phyloP scores from a whole-genome alignment of 2,888 invertebrate genomes.

The Entomobrya multifasciata region DNA sequence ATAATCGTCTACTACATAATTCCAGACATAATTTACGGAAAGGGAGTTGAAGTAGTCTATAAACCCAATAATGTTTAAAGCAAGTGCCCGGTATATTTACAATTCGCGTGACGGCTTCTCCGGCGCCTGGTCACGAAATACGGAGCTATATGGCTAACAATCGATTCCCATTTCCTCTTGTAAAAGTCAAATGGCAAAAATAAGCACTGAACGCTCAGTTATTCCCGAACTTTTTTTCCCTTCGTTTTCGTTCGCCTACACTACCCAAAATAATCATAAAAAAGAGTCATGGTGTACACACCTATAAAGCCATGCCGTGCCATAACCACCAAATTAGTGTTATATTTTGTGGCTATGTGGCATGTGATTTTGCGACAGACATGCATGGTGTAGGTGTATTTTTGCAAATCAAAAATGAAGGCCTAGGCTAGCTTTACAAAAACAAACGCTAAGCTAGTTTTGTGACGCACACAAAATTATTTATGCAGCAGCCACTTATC shows the following conservation, averaged over 20 bases:
- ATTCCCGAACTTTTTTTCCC: constrained; percentile 10
- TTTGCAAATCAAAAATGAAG: constrained; percentile 23
- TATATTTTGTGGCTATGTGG: too few species aligned
- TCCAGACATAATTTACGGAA: too few species aligned
- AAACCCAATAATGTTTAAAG: too few species aligned
- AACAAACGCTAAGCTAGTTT: background rate
- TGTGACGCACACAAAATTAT: constrained; percentile 31
- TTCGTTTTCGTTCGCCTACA: background rate
- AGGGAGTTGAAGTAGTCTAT: too few species aligned
- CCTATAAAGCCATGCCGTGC: background rate
- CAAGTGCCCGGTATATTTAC: too few species aligned
- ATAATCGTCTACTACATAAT: too few species aligned
- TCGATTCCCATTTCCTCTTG: constrained; percentile 70
- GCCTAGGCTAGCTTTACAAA: constrained; percentile 46
- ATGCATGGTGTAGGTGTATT: too few species aligned
- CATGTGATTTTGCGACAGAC: too few species aligned
- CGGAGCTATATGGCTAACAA: constrained; percentile 57
- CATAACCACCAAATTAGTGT: too few species aligned
- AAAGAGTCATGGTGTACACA: too few species aligned
- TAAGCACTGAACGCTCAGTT: constrained; percentile 29
- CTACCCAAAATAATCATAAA: background rate
- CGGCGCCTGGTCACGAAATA: constrained; percentile 68
- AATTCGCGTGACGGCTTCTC: constrained; percentile 51
- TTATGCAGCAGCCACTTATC: background rate
- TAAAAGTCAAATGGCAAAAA: constrained; percentile 47